These are phyloP conservation scores for Creontiades dilutus DNA, from an alignment of 2,888 invertebrate genomes.

Conservation along the genomic window DNA sequence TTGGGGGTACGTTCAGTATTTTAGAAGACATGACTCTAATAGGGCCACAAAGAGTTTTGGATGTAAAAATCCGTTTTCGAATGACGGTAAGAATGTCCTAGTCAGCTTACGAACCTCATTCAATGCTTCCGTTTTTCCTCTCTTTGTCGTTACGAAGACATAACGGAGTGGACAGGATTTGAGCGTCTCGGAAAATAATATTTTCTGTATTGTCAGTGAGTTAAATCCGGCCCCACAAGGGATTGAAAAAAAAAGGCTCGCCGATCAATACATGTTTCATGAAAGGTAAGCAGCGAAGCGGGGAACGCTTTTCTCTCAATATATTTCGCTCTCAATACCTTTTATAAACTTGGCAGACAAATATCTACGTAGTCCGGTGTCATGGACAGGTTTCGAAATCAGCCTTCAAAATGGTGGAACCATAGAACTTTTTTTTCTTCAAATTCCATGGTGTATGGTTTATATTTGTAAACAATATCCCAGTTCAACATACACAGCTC, in stretches of 20 bases:
- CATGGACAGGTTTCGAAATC: no score
- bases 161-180: neutral
- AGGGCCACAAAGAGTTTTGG: no score
- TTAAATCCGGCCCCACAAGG: neutral
- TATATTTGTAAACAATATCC: no score
- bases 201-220: neutral
- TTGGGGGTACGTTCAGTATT: no score
- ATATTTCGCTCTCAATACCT: neutral
- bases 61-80: no score
- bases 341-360: neutral
- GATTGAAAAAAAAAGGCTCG: neutral
- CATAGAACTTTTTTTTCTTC: no score
- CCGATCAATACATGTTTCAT: neutral
- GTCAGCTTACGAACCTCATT: neutral
- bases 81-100: no score
- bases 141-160: constrained; percentile 5
- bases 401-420: no score
- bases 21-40: no score
- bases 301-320: neutral
- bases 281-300: constrained; percentile 19
- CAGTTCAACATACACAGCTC: no score
- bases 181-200: neutral
- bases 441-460: no score
- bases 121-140: neutral
- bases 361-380: no score